Conservation (phyloP, 2,797 vertebrate species). For the Prunella strophiata region DNA sequence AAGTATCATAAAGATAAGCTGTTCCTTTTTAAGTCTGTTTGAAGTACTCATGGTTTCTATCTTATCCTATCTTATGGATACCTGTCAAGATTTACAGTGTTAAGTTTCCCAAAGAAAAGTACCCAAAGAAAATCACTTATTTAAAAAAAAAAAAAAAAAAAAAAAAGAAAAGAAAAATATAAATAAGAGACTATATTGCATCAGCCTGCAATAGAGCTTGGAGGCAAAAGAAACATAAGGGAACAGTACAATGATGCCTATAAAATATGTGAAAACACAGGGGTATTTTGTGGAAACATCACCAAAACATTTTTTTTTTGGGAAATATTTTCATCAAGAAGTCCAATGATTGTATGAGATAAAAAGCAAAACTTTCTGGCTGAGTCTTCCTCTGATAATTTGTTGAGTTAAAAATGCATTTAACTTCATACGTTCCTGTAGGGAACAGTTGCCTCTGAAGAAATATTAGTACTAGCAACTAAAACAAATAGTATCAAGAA, state of each 20-base stretch:
- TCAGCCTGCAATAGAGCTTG: neutral
- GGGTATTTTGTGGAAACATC: neutral
- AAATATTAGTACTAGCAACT: neutral
- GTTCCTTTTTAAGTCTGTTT: neutral
- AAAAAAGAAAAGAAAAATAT: neutral
- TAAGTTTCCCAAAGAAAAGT: neutral
- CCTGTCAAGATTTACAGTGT: neutral
- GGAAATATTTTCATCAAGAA: neutral
- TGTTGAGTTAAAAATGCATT: neutral
- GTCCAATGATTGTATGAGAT: neutral
- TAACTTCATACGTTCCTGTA: accelerated
- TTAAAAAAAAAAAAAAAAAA: neutral
- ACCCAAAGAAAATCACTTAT: neutral
- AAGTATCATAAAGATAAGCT: neutral
- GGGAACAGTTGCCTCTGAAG: neutral
- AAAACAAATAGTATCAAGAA: neutral
- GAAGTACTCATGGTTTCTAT: neutral
- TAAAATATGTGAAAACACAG: neutral
- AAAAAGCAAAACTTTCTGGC: neutral
- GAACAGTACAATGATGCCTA: neutral
- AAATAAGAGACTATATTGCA: accelerated
- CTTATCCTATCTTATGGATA: neutral
- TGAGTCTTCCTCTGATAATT: neutral
- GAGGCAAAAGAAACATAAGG: neutral
- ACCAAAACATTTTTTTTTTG: accelerated